These are phyloP conservation scores for Heliconius melpomene DNA, from an alignment of 1,140 invertebrate genomes.

Conservation along the genomic window DNA sequence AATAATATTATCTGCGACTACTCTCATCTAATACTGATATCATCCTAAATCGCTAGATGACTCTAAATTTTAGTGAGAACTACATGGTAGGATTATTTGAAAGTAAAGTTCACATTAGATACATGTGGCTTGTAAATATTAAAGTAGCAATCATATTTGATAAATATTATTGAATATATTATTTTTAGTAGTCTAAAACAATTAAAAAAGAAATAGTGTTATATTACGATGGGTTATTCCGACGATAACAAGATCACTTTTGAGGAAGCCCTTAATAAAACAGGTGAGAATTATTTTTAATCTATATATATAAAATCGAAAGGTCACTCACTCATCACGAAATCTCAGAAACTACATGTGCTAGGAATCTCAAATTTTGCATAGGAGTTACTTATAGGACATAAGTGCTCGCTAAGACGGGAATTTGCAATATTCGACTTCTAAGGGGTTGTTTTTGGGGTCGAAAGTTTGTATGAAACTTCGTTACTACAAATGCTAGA, in stretches of 20 bases:
- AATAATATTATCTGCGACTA: background rate
- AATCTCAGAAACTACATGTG: too few relatives aligned
- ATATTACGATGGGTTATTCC: slow-evolving; percentile 19
- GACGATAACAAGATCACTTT: slow-evolving; percentile 47
- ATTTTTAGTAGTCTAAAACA: too few relatives aligned
- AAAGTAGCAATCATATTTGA: background rate
- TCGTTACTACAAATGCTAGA: too few relatives aligned
- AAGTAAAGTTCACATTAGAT: background rate
- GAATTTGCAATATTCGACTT: too few relatives aligned
- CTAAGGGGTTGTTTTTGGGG: too few relatives aligned
- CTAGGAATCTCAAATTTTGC: too few relatives aligned
- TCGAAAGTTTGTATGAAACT: too few relatives aligned
- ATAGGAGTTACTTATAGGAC: too few relatives aligned
- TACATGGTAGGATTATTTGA: background rate
- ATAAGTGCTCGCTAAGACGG: too few relatives aligned
- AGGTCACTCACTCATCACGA: too few relatives aligned
- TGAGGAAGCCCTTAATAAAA: slow-evolving; percentile 55
- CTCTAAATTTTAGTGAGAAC: background rate
- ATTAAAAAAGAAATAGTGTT: background rate
- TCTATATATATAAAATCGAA: too few relatives aligned
- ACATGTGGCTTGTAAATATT: background rate
- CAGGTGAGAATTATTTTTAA: slow-evolving; percentile 41
- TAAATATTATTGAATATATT: background rate
- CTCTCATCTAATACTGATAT: background rate
- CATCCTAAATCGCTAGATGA: background rate